These are phyloP conservation scores for Drosophila picticornis DNA, from an alignment of 2,888 invertebrate species.

Conservation along the genomic window DNA sequence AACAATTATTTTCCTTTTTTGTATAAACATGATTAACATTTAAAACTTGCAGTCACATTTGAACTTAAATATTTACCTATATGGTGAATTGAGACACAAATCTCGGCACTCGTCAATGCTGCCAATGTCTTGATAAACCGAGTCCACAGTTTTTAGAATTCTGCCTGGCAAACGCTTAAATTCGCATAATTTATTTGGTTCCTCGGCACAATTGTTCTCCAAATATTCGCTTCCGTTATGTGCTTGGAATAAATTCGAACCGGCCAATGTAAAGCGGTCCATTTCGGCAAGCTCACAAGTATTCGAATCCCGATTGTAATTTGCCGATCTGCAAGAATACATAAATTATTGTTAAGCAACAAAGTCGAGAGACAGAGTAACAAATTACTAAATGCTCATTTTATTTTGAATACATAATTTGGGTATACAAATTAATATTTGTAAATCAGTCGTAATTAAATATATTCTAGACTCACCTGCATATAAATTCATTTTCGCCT, in stretches of 20 bases:
- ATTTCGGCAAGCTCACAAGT: slow-evolving; percentile 96
- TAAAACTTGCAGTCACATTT: not conserved
- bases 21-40: not conserved
- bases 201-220: slow-evolving; percentile 97
- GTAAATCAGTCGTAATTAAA: not conserved
- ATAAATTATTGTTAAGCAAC: not conserved
- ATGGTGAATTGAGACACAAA: slow-evolving; percentile 94
- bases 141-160: slow-evolving; percentile 96
- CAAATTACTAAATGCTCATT: not conserved
- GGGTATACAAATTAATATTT: not conserved
- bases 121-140: slow-evolving; percentile 95
- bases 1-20: not conserved
- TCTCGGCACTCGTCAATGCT: slow-evolving; percentile 95
- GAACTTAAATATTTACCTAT: slow-evolving; percentile 85
- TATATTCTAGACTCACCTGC: slow-evolving; percentile 89
- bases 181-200: slow-evolving; percentile 96
- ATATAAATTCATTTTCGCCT: slow-evolving; percentile 95
- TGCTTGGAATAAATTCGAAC: slow-evolving; percentile 92
- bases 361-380: not conserved
- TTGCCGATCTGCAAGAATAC: slow-evolving; percentile 91
- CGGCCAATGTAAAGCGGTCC: slow-evolving; percentile 95
- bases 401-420: not conserved
- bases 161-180: slow-evolving; percentile 95
- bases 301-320: slow-evolving; percentile 93
- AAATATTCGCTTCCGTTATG: slow-evolving; percentile 92